Evolutionary conservation across 2,888 invertebrate genomes (phyloP), one percentile per base, ranked within the genome.

Genomic region (Melolontha melolontha): DNA sequence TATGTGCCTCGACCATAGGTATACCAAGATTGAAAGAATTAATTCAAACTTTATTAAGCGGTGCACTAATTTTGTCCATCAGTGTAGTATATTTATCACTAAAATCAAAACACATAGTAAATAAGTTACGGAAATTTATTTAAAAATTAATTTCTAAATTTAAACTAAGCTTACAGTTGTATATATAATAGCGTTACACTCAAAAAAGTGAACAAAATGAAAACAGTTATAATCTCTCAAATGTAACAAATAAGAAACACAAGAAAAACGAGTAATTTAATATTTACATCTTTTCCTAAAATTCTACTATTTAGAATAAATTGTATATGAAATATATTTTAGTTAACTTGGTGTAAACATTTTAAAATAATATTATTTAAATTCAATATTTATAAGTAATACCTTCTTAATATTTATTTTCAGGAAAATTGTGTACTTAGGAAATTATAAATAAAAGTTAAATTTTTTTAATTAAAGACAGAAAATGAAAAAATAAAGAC

Each of bases 51-150:
- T n/a, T n/a, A n/a, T n/a, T n/a, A n/a, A n/a, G n/a, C n/a, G n/a
- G n/a, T n/a, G n/a, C n/a, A n/a, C n/a, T n/a, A n/a, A n/a, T n/a
- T n/a, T n/a, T n/a, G n/a, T n/a, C n/a, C n/a, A n/a, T n/a, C n/a
- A n/a, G n/a, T n/a, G n/a, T n/a, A n/a, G n/a, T n/a, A n/a, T n/a
- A n/a, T 22, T 22, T 22, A 22, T 22, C 4, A 22, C 4, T 22
- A 64, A 51, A 27, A 6, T 27, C 12, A 52, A 66, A 47, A 57
- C 49, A 64, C 54, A 49, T 41, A 29, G 8, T 70, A 63, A 68
- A 68, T 69, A 71, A 67, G 70, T 74, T 72, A 74, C 62, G 62
- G 71, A 71, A 71, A 70, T 66, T 74, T 73, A 73, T 73, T 72
- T 72, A 71, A 74, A 74, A 74, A 72, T 71, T 71, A 74, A 44